Conservation (phyloP, 2,113 vertebrate species). For the Talpa occidentalis region DNA sequence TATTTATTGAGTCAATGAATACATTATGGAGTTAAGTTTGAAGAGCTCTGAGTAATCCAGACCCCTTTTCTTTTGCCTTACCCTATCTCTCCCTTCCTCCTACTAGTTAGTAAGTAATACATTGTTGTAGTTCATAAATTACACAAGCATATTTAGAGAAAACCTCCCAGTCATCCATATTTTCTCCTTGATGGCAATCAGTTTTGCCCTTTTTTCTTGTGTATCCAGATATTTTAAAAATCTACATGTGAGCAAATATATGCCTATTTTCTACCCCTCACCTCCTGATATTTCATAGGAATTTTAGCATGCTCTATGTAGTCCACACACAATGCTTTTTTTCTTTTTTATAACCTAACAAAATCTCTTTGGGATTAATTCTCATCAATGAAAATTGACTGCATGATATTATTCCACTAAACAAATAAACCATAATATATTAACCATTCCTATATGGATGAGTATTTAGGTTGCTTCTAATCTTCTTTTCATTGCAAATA, state of each 20-base stretch:
- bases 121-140: background rate
- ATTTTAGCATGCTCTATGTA: background rate
- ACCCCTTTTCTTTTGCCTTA: background rate
- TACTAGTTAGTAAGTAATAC: background rate
- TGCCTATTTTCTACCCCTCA: background rate
- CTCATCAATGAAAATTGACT: background rate
- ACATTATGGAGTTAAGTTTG: background rate
- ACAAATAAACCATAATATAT: background rate
- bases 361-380: background rate
- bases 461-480: background rate
- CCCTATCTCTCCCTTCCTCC: background rate
- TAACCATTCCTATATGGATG: background rate
- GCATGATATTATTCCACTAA: background rate
- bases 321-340: background rate
- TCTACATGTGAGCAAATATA: background rate
- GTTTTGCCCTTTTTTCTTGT: background rate
- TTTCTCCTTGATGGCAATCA: background rate
- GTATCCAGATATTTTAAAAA: background rate
- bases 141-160: background rate
- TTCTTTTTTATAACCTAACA: slow-evolving; percentile 3
- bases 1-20: background rate
- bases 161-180: background rate
- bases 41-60: background rate
- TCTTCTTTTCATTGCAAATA: slow-evolving; percentile 3
- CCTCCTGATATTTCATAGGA: background rate